Evolutionary conservation across 2,113 vertebrate genomes (phyloP), one percentile per base, ranked within the genome.

Genomic region (Vidua chalybeata): DNA sequence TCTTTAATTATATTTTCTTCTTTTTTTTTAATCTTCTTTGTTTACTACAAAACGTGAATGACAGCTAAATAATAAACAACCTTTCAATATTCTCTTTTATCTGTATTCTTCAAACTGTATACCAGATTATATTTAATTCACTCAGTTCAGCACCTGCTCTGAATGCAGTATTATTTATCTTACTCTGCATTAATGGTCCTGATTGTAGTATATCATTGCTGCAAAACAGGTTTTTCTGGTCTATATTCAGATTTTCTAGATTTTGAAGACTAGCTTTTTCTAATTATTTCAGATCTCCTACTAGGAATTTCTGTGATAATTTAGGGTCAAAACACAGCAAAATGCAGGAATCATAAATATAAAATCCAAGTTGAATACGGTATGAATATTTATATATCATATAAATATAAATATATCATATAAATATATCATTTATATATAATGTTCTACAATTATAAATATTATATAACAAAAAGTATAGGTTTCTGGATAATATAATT

Each of bases 81-180:
- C 3, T 22, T 71, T 77, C 68, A 59, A 52, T 83, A 67, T 74
- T 54, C 33, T 63, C 12, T 69, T 92, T 83, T 80, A 48, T 90
- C 43, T 87, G 24, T 61, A 39, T 88, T 88, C 63, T 94, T 86
- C 55, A 84, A 76, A 90, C 30, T 30, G 15, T 85, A 24, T 76
- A 54, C 67, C n/a, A 58, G 18, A 41, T 85, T 73, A 48, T 92
- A 71, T 74, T 80, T 96, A 49, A 52, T 81, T 73, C 41, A 41
- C 24, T 73, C 10, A 1, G 8, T 86, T 85, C 2, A 1, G 55
- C 58, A 82, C 79, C 78, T 88, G 67, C 51, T 88, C 49, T 84
- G 73, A 93, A 91, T 84, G 58, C 48, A 66, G 49, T 76, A 68
- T 69, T 86, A 35, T 86, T 90, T 83, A 49, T 92, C 93, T 95